phyloP scores from a whole-genome alignment of 1,140 invertebrate species.

The Drosophila trapezifrons region DNA sequence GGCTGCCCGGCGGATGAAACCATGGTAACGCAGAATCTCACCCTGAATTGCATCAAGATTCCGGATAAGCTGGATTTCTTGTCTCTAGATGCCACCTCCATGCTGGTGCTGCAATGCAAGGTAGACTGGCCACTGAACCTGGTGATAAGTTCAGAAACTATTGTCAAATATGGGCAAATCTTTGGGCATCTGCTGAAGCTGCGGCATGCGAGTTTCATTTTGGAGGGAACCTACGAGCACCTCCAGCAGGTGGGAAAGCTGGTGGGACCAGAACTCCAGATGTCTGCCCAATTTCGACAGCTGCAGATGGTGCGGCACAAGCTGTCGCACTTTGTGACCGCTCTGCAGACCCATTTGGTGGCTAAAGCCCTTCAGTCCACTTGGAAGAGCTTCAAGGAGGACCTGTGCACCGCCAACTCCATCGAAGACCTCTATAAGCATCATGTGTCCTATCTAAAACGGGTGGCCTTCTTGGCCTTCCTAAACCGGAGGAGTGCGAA shows the following conservation, averaged over 20 bases:
- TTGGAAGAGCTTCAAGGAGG: constrained; percentile 89
- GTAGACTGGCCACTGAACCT: constrained; percentile 91
- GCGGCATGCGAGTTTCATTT: constrained; percentile 89
- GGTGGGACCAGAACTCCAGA: constrained; percentile 84
- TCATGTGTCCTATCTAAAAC: constrained; percentile 89
- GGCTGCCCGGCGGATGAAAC: constrained; percentile 61
- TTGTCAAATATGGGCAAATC: constrained; percentile 89
- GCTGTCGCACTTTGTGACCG: constrained; percentile 89
- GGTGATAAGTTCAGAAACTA: constrained; percentile 88
- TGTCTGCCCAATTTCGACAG: constrained; percentile 86
- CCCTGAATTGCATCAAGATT: constrained; percentile 86
- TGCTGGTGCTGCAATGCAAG: constrained; percentile 88
- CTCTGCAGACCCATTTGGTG: constrained; percentile 89
- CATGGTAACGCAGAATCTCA: constrained; percentile 84
- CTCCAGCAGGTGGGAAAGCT: constrained; percentile 85
- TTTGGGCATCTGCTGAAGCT: constrained; percentile 91
- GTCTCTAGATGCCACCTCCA: constrained; percentile 88
- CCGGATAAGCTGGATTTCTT: constrained; percentile 86
- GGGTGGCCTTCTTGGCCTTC: constrained; percentile 89
- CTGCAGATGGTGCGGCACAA: constrained; percentile 89
- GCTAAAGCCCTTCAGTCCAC: constrained; percentile 89
- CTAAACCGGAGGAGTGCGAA: constrained; percentile 88
- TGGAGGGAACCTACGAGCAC: constrained; percentile 88
- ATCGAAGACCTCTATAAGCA: constrained; percentile 88
- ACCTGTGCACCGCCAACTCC: constrained; percentile 86